Base-by-base conservation (phyloP, 2,888 invertebrate genomes). In the Tholera decimalis region DNA sequence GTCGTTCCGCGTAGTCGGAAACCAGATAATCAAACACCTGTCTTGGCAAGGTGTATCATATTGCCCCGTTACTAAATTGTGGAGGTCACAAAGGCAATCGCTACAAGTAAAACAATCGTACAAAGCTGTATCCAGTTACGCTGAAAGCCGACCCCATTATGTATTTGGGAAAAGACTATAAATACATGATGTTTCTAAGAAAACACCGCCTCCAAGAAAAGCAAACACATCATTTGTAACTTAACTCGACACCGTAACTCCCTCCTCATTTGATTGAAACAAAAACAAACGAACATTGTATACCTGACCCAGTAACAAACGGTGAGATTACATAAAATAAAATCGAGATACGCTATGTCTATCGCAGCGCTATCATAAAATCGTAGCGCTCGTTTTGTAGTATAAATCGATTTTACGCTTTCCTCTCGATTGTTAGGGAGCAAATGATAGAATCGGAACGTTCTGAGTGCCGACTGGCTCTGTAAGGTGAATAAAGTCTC, bases 401-500 rank as follows among this genome's bases (percentile, higher is more conserved):
- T 63, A 65, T 75, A 80, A 75, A 82, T 81, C 80, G 73, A 80
- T 78, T 81, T 68, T 53, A 37, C 37, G 54, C 64, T 37, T 41
- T 24, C 49, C 9, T 59, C 64, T 66, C 58, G 53, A 66, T 66
- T 62, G 54, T 68, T 64, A 56, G 72, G 35, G 28, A 51, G 51
- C 37, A 56, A 69, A 62, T 69, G 67, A 59, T 51, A 61, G 58
- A 71, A 68, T 67, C 67, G 49, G 43, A 63, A 58, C 61, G 56
- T 67, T 77, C 77, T 55, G 55, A 67, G 60, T 30, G 63, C 58
- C 51, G 30, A 59, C 43, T 76, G 58, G 44, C 44, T 24, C 49
- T 22, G 24, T 8, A 35, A 53, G 59, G 41, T 65, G 66, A 59
- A 62, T 71, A 70, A 60, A 53, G 39, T 50, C 39, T 60, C 64